Conservation (phyloP, 2,888 invertebrate species). For the Xiphydria camelus region DNA sequence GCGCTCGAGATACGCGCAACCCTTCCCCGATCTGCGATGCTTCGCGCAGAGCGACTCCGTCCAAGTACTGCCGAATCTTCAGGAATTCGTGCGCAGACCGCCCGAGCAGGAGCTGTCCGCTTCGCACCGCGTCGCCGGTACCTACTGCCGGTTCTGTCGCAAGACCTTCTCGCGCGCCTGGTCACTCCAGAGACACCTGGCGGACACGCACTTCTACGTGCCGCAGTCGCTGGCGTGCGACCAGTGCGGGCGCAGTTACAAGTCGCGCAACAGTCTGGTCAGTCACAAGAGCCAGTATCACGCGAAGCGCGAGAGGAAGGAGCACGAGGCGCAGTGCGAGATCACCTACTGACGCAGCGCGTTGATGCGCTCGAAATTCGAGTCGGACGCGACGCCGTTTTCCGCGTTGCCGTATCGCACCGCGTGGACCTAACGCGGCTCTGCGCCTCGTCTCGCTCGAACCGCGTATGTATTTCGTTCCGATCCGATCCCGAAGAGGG, state of each 20-base stretch:
- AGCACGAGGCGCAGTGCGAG: conserved; percentile 37
- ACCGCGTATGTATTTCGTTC: too few relatives aligned
- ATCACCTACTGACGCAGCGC: conserved; percentile 33
- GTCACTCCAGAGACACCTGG: conserved; percentile 60
- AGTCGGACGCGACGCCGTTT: background rate
- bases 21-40: conserved; percentile 26
- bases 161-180: conserved; percentile 60
- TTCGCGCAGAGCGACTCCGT: conserved; percentile 23
- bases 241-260: conserved; percentile 59
- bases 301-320: conserved; percentile 49
- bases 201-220: conserved; percentile 60
- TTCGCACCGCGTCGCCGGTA: conserved; percentile 25
- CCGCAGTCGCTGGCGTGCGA: conserved; percentile 59
- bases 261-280: conserved; percentile 59
- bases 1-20: too few relatives aligned
- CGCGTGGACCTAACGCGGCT: background rate
- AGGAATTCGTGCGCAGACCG: conserved; percentile 2
- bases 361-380: background rate
- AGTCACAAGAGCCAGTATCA: conserved; percentile 61
- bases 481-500: too few relatives aligned
- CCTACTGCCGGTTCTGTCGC: conserved; percentile 57
- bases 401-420: background rate
- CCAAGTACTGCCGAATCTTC: conserved; percentile 7
- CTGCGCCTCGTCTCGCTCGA: background rate
- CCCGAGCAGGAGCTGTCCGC: background rate